A percentile compares a stretch with the other conserved stretches of the same genome.
Conservation (phyloP, 2,888 invertebrate species). For the Euzophera pinguis region DNA sequence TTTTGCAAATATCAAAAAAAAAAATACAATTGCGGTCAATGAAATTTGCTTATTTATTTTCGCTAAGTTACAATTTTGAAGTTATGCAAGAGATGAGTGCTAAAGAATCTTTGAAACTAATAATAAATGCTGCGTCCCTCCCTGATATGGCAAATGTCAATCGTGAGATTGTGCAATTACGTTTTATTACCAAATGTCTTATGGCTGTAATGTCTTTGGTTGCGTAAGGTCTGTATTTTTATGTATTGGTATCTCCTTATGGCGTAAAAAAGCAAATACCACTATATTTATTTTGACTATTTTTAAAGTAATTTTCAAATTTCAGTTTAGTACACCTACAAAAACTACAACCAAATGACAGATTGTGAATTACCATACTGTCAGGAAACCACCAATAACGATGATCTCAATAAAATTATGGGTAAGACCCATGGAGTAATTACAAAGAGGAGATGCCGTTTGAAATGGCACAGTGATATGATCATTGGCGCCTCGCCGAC, state of each 20-base stretch:
- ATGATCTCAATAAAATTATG: no score
- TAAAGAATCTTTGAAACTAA: slow-evolving; percentile 37
- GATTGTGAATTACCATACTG: no score
- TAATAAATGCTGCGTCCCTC: slow-evolving; percentile 34
- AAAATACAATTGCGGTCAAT: slow-evolving; percentile 3
- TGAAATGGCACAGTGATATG: no score
- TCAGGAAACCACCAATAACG: no score
- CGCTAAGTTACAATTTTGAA: slow-evolving; percentile 22
- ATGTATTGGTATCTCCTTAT: neutral
- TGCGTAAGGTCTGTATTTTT: neutral
- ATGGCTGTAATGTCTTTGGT: slow-evolving; percentile 37
- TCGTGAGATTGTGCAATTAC: slow-evolving; percentile 58
- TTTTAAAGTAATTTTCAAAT: no score
- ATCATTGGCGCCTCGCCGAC: no score
- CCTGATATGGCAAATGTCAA: slow-evolving; percentile 66
- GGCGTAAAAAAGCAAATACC: no score
- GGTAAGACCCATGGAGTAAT: no score
- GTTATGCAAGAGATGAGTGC: slow-evolving; percentile 31
- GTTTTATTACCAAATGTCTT: slow-evolving; percentile 65
- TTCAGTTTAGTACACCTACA: no score
- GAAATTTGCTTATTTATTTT: slow-evolving; percentile 9
- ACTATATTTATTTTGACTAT: no score
- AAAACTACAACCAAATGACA: no score
- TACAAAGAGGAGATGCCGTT: no score
- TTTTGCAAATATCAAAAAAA: neutral